Percentiles rank a stretch among this genome's conserved stretches.
Conservation (phyloP, 2,797 vertebrate genomes). For the Chloroceryle inda region DNA sequence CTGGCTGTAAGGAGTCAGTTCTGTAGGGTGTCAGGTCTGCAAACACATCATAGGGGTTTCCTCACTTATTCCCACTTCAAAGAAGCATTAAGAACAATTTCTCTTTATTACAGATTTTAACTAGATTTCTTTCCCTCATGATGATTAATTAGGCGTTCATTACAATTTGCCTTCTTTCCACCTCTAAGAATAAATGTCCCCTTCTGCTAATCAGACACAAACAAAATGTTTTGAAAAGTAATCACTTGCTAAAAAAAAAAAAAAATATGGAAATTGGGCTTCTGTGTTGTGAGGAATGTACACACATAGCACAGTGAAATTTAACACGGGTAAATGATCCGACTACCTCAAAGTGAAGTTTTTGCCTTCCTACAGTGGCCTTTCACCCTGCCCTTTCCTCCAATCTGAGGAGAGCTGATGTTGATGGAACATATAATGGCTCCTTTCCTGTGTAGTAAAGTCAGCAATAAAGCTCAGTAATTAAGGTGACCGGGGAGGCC, state of each 20-base stretch:
- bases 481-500: constrained; percentile 98
- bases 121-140: constrained; percentile 67
- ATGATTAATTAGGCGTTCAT: constrained; percentile 80
- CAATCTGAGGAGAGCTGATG: constrained; percentile 94
- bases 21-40: constrained; percentile 72
- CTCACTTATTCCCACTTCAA: constrained; percentile 81
- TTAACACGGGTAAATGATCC: constrained; percentile 87
- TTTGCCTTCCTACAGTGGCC: constrained; percentile 92
- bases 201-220: constrained; percentile 76
- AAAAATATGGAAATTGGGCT: constrained; percentile 83
- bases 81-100: constrained; percentile 77
- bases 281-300: constrained; percentile 86
- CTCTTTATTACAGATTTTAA: constrained; percentile 76
- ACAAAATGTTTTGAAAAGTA: constrained; percentile 87
- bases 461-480: constrained; percentile 97
- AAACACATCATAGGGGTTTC: constrained; percentile 73
- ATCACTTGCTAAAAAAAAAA: constrained; percentile 80
- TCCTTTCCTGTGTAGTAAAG: constrained; percentile 98
- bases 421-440: constrained; percentile 98
- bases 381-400: constrained; percentile 94
- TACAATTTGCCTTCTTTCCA: constrained; percentile 71
- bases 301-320: constrained; percentile 82
- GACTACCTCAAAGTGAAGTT: constrained; percentile 88
- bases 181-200: constrained; percentile 74
- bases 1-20: constrained; percentile 30